Conservation (phyloP, 1,140 invertebrate species). For the Drosophila ironensis region DNA sequence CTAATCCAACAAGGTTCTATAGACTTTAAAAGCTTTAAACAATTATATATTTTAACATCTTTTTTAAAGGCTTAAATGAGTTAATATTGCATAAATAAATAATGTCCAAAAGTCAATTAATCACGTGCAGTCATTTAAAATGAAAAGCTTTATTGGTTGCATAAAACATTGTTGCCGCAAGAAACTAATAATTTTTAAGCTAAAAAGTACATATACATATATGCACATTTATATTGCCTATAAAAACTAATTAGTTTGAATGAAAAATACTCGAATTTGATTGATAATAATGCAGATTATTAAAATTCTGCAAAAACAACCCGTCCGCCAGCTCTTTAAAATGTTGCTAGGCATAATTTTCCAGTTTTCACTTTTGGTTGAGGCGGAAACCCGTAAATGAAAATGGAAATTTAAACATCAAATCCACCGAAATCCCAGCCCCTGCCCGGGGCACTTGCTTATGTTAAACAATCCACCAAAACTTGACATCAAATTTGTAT, state of each 20-base stretch:
- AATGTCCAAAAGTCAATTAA: not conserved
- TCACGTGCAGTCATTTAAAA: conserved; percentile 1
- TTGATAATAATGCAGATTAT: too few relatives aligned
- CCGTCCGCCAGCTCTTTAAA: too few relatives aligned
- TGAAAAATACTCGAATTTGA: too few relatives aligned
- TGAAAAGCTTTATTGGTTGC: too few relatives aligned
- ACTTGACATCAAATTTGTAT: conserved; percentile 45
- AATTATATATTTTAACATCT: too few relatives aligned
- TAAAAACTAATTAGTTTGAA: too few relatives aligned
- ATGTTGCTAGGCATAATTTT: not conserved
- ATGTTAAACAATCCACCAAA: conserved; percentile 45
- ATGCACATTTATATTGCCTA: too few relatives aligned
- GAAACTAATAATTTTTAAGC: too few relatives aligned
- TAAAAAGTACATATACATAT: too few relatives aligned
- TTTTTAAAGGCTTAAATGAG: conserved; percentile 1
- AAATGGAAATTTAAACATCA: conserved; percentile 27
- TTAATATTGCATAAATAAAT: conserved; percentile 3
- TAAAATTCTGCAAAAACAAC: too few relatives aligned
- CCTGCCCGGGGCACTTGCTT: conserved; percentile 27
- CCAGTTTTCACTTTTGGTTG: not conserved
- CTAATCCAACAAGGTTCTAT: not conserved
- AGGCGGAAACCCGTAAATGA: not conserved
- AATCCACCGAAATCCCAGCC: conserved; percentile 21
- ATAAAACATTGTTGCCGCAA: too few relatives aligned
- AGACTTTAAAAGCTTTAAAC: not conserved